Evolutionary conservation across 2,797 vertebrate species (phyloP).

Genomic region (Carcharodon carcharias): DNA sequence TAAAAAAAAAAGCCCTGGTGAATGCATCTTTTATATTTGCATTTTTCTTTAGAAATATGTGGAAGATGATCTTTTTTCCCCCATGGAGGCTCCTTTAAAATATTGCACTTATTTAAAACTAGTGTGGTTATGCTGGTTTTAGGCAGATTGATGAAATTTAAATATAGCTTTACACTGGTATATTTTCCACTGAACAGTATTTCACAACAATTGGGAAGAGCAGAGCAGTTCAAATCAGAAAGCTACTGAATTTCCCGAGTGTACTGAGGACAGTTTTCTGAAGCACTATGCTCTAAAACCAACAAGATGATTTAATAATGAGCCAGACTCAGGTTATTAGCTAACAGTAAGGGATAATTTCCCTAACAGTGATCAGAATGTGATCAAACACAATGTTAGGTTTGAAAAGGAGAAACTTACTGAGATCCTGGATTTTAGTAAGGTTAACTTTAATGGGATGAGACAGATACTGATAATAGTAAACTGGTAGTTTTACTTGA

Average conservation of each 20-base stretch:
- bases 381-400: not conserved
- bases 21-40: not conserved
- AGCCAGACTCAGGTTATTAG: not conserved
- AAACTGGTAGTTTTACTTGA: not conserved
- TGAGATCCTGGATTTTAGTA: not conserved
- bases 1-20: not conserved
- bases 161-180: not conserved
- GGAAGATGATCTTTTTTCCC: not conserved
- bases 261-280: not conserved
- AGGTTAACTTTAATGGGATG: not conserved
- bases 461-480: not conserved
- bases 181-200: not conserved
- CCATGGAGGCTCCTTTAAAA: not conserved
- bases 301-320: not conserved
- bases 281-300: not conserved
- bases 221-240: not conserved
- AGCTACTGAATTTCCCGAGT: not conserved
- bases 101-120: not conserved
- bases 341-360: not conserved
- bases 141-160: not conserved
- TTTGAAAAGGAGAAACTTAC: not conserved
- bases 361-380: not conserved
- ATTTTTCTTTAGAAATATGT: not conserved
- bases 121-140: not conserved
- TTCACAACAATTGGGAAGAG: not conserved